Conservation (phyloP, 2,888 invertebrate genomes). For the Achlya flavicornis region DNA sequence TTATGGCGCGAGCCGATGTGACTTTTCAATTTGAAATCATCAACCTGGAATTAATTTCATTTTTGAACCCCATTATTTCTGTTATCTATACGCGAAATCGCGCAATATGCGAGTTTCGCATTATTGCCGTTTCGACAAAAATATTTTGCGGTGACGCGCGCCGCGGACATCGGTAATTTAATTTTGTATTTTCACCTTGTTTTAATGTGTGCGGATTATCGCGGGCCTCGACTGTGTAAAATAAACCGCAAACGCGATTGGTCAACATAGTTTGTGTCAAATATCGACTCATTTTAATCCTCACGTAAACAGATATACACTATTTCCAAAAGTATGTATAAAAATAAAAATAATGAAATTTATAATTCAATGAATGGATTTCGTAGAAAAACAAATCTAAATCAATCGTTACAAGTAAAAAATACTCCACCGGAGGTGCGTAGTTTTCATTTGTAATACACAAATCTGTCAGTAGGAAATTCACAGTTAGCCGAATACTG, state of each 20-base stretch:
- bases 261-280: conserved; percentile 29
- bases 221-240: conserved; percentile 20
- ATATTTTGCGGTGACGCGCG: conserved; percentile 68
- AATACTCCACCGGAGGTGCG: conserved; percentile 56
- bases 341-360: background rate
- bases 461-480: conserved; percentile 76
- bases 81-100: conserved; percentile 79
- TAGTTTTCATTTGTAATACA: conserved; percentile 70
- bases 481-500: conserved; percentile 57
- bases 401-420: conserved; percentile 52
- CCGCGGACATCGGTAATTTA: conserved; percentile 59
- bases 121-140: conserved; percentile 78
- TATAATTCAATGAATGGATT: conserved; percentile 30
- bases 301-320: background rate
- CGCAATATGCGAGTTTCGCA: conserved; percentile 80
- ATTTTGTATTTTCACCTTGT: conserved; percentile 54
- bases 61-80: conserved; percentile 84
- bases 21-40: conserved; percentile 85
- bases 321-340: background rate
- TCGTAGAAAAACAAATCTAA: conserved; percentile 47
- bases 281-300: conserved; percentile 30
- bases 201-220: conserved; percentile 48
- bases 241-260: conserved; percentile 34
- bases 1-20: conserved; percentile 84
- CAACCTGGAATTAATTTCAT: conserved; percentile 85